These are phyloP conservation scores for Drosophila aff. DNA, from an alignment of 1,140 invertebrate species.

Conservation along the genomic window DNA sequence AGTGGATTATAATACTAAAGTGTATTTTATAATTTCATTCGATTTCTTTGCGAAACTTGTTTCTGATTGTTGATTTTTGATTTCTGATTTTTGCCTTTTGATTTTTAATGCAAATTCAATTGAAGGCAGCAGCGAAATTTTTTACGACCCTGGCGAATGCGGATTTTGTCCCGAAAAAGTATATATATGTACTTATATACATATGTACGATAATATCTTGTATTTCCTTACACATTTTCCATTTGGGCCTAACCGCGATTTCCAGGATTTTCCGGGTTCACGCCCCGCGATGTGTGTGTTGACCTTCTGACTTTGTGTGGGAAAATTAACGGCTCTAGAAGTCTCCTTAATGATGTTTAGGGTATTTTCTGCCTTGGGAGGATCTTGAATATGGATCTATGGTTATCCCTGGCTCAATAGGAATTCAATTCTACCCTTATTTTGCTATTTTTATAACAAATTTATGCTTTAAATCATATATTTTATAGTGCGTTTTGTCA, in stretches of 20 bases:
- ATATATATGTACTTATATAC: not conserved
- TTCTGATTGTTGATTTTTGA: slow-evolving; percentile 15
- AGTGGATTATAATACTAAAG: slow-evolving; percentile 47
- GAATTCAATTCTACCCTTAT: not conserved
- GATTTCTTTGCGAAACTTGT: slow-evolving; percentile 54
- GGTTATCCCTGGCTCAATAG: not conserved
- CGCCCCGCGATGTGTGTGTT: slow-evolving; percentile 16
- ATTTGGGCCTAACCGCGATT: slow-evolving; percentile 19
- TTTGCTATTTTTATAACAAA: not conserved
- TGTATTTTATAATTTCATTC: slow-evolving; percentile 51
- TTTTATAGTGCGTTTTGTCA: not conserved
- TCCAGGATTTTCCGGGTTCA: slow-evolving; percentile 24
- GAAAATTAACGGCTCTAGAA: slow-evolving; percentile 10
- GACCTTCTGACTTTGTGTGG: slow-evolving; percentile 27
- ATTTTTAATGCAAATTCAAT: slow-evolving; percentile 74
- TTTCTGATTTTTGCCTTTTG: slow-evolving; percentile 30
- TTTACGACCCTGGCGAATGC: slow-evolving; percentile 17
- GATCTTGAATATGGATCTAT: not conserved
- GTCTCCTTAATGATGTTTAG: slow-evolving; percentile 2
- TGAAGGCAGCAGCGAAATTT: slow-evolving; percentile 47
- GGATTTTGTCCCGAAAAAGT: slow-evolving; percentile 15
- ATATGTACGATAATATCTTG: slow-evolving; percentile 2
- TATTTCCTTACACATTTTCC: slow-evolving; percentile 11
- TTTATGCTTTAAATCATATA: not conserved
- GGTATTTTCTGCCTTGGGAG: not conserved